Evolutionary conservation across 2,888 invertebrate species (phyloP).

Genomic region (Auanema freiburgensis): DNA sequence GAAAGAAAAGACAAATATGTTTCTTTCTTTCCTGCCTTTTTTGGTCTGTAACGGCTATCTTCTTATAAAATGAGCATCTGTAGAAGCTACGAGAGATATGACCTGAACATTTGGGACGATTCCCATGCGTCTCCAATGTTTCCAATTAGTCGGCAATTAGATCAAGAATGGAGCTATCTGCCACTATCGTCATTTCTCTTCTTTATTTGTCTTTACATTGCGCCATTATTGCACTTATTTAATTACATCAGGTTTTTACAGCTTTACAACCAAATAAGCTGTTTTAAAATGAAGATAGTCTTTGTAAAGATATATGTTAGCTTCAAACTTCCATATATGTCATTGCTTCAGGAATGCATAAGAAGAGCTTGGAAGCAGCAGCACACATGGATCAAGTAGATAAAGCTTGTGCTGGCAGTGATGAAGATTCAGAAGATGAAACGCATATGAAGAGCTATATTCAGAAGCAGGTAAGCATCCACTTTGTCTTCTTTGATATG

Average conservation of each 20-base stretch:
- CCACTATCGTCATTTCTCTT: conserved; percentile 16
- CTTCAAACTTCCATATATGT: neutral
- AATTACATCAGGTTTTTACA: conserved; percentile 19
- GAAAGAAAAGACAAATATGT: too few relatives aligned
- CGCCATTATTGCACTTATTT: conserved; percentile 25
- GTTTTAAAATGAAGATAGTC: neutral
- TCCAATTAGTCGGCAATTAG: conserved; percentile 24
- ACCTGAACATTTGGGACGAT: conserved; percentile 2
- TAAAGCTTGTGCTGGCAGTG: conserved; percentile 37
- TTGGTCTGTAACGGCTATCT: neutral
- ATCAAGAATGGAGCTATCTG: conserved; percentile 14
- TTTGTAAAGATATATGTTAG: neutral
- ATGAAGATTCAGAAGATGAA: conserved; percentile 41
- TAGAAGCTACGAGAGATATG: too few relatives aligned
- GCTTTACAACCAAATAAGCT: neutral
- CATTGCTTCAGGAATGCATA: conserved; percentile 85
- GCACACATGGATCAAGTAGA: conserved; percentile 82
- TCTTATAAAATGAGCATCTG: neutral
- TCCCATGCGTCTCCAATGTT: conserved; percentile 26
- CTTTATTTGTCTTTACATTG: conserved; percentile 10
- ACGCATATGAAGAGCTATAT: neutral
- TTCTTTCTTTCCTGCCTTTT: neutral
- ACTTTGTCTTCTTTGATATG: too few relatives aligned
- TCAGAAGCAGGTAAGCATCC: neutral
- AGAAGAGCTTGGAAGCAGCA: conserved; percentile 95